Evolutionary conservation across 1,140 invertebrate genomes (phyloP).

Genomic region (Ganaspis sp.): DNA sequence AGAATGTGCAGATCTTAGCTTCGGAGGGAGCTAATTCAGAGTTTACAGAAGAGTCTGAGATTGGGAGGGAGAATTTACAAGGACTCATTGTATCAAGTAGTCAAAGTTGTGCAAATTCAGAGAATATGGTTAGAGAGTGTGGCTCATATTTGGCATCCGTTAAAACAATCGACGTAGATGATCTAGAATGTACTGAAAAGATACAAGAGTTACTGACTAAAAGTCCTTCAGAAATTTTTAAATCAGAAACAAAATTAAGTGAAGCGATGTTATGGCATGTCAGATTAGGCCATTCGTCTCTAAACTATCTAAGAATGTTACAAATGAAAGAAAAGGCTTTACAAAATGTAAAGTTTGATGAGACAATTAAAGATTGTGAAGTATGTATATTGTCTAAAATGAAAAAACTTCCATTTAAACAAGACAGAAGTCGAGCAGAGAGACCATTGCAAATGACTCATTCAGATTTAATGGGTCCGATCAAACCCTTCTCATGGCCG

Average conservation of each 20-base stretch:
- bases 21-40: conserved; percentile 40
- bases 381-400: conserved; percentile 50
- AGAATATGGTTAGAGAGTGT: conserved; percentile 24
- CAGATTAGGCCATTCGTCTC: conserved; percentile 54
- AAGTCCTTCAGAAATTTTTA: conserved; percentile 25
- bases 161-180: conserved; percentile 46
- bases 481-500: conserved; percentile 38
- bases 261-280: conserved; percentile 43
- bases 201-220: conserved; percentile 38
- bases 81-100: conserved; percentile 34
- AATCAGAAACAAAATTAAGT: conserved; percentile 22
- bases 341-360: conserved; percentile 50
- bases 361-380: conserved; percentile 51
- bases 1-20: conserved; percentile 21
- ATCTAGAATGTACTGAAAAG: conserved; percentile 30
- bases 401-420: conserved; percentile 49
- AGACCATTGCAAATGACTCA: conserved; percentile 42
- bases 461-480: conserved; percentile 45
- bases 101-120: conserved; percentile 2
- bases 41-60: conserved; percentile 37
- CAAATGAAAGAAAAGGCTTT: conserved; percentile 48
- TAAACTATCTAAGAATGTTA: conserved; percentile 48
- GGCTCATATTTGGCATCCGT: too few species aligned
- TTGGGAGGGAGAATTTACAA: conserved; percentile 50
- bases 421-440: conserved; percentile 38